phyloP scores from a whole-genome alignment of 2,113 vertebrate genomes.

The Miniopterus natalensis region DNA sequence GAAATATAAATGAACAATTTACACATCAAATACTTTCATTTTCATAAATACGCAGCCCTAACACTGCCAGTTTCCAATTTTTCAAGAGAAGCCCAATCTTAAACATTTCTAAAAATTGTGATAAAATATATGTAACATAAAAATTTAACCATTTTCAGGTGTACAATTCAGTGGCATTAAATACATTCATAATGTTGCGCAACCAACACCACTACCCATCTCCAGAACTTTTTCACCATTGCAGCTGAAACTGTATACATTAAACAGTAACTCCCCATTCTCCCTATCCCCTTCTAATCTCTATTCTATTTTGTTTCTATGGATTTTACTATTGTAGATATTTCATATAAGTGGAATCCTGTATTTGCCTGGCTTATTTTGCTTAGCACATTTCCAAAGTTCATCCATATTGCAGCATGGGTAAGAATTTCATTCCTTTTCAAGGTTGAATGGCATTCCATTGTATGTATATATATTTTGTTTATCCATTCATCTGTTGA shows the following conservation, averaged over 20 bases:
- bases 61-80: neutral
- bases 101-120: neutral
- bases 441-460: neutral
- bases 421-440: neutral
- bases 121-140: neutral
- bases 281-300: neutral
- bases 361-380: conserved; percentile 23
- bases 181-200: neutral
- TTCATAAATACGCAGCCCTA: neutral
- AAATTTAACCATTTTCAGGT: conserved; percentile 25
- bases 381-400: neutral
- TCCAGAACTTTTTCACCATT: conserved; percentile 6
- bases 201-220: neutral
- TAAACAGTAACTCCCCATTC: neutral
- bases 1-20: conserved; percentile 19
- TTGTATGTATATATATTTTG: neutral
- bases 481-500: conserved; percentile 8
- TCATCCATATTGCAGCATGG: neutral
- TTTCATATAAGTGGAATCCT: neutral
- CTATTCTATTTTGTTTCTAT: conserved; percentile 11
- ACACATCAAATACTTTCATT: conserved; percentile 11
- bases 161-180: neutral
- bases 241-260: neutral
- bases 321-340: neutral
- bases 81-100: neutral